These are phyloP conservation scores for Lutjanus argentimaculatus DNA, from an alignment of 2,797 vertebrate genomes.

Conservation along the genomic window DNA sequence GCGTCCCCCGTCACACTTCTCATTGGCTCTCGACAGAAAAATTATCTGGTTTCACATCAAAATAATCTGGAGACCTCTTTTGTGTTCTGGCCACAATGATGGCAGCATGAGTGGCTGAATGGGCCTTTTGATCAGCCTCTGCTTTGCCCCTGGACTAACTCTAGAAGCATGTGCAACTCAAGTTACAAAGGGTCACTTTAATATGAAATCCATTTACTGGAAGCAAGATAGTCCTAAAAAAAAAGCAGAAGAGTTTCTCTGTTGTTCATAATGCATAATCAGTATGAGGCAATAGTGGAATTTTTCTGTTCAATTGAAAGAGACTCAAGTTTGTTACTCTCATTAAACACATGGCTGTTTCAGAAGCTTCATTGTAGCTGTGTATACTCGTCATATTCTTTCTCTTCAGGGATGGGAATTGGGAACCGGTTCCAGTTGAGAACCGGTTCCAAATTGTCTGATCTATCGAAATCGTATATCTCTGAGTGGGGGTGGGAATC, in stretches of 20 bases:
- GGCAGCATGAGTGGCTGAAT: constrained; percentile 77
- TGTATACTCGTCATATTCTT: constrained; percentile 1
- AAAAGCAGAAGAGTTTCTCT: constrained; percentile 47
- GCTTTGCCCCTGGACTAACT: constrained; percentile 66
- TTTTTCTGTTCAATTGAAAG: constrained; percentile 17
- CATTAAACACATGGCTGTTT: constrained; percentile 23
- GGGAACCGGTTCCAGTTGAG: no score
- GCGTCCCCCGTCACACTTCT: constrained; percentile 79
- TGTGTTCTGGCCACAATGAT: constrained; percentile 78
- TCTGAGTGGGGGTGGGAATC: no score
- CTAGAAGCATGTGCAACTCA: constrained; percentile 71
- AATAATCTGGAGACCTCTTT: constrained; percentile 81
- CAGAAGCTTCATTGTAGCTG: not conserved
- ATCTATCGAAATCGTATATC: no score
- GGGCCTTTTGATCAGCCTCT: constrained; percentile 75
- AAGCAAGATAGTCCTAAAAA: constrained; percentile 32
- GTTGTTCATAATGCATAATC: constrained; percentile 35
- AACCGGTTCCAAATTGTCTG: no score
- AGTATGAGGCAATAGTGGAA: constrained; percentile 2
- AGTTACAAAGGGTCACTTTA: constrained; percentile 73
- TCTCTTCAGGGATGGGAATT: no score
- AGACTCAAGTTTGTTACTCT: constrained; percentile 30
- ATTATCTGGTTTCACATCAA: constrained; percentile 87
- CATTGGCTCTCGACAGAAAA: constrained; percentile 79
- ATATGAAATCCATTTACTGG: constrained; percentile 73